These are phyloP conservation scores for Spodoptera littoralis DNA, from an alignment of 2,888 invertebrate species.

Conservation along the genomic window DNA sequence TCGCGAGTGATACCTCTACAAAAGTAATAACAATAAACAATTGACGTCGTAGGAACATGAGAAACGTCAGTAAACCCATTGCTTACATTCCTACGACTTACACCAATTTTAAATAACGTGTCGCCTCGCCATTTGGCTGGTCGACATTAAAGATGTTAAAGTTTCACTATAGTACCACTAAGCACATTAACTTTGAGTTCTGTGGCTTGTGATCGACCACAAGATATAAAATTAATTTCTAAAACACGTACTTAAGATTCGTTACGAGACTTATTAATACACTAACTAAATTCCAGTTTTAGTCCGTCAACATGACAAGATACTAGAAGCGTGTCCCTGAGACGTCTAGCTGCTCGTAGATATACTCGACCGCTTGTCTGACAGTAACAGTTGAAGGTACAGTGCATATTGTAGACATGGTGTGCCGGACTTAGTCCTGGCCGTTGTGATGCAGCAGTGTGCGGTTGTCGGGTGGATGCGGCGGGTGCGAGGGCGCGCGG, in stretches of 20 bases:
- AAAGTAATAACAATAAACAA: conserved; percentile 54
- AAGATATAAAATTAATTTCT: conserved; percentile 60
- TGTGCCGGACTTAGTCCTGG: conserved; percentile 90
- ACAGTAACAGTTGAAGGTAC: conserved; percentile 60
- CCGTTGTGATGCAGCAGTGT: conserved; percentile 93
- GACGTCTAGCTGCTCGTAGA: conserved; percentile 29
- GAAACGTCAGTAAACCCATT: conserved; percentile 25
- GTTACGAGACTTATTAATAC: conserved; percentile 62
- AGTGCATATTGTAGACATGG: conserved; percentile 55
- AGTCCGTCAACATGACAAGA: conserved; percentile 47
- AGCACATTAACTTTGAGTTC: conserved; percentile 51
- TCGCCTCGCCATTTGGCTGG: conserved; percentile 34
- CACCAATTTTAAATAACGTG: conserved; percentile 52
- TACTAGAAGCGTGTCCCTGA: conserved; percentile 33
- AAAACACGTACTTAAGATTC: conserved; percentile 56
- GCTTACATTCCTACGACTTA: conserved; percentile 43
- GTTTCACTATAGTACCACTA: conserved; percentile 55
- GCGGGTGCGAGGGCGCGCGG: conserved; percentile 87
- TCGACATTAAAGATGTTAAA: conserved; percentile 49
- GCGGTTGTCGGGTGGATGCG: conserved; percentile 90
- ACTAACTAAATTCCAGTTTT: conserved; percentile 74
- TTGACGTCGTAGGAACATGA: conserved; percentile 34
- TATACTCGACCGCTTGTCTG: conserved; percentile 44
- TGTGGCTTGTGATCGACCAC: conserved; percentile 54
- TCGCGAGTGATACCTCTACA: conserved; percentile 58